Percentiles rank a stretch among this genome's conserved stretches.
These are phyloP conservation scores for Phalangium opilio DNA, from an alignment of 2,888 invertebrate genomes.

Conservation along the genomic window DNA sequence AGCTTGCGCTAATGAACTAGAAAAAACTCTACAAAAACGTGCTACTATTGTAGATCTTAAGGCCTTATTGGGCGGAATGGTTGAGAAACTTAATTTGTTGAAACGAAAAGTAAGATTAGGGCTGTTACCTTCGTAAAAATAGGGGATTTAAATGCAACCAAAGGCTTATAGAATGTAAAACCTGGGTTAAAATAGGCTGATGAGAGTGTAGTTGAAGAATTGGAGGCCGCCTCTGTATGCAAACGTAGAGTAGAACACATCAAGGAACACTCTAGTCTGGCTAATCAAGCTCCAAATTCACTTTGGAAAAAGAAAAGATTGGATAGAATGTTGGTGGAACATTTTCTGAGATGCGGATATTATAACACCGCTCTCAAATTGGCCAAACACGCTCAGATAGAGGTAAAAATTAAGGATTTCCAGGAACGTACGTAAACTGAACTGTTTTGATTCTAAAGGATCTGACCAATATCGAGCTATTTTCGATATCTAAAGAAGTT, in stretches of 20 bases:
- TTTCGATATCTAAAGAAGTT: constrained; percentile 41
- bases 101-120: constrained; percentile 53
- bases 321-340: constrained; percentile 92
- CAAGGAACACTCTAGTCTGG: constrained; percentile 41
- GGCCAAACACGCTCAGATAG: constrained; percentile 51
- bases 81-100: constrained; percentile 70
- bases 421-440: too few species aligned
- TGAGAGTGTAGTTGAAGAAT: constrained; percentile 79
- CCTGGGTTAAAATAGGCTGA: constrained; percentile 44
- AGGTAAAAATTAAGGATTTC: too few species aligned
- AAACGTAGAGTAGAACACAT: constrained; percentile 84
- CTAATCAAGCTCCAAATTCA: constrained; percentile 37
- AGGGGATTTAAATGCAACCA: neutral
- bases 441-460: constrained; percentile 43
- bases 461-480: constrained; percentile 69
- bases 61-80: constrained; percentile 65
- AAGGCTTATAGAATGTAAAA: neutral
- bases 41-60: constrained; percentile 49
- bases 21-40: constrained; percentile 42
- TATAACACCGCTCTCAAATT: constrained; percentile 83
- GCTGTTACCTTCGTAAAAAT: neutral
- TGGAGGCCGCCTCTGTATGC: constrained; percentile 76
- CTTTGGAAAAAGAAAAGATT: constrained; percentile 73
- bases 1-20: constrained; percentile 59
- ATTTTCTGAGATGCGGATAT: constrained; percentile 84